Evolutionary conservation across 2,113 vertebrate species (phyloP).

Genomic region (Phodopus roborovskii): DNA sequence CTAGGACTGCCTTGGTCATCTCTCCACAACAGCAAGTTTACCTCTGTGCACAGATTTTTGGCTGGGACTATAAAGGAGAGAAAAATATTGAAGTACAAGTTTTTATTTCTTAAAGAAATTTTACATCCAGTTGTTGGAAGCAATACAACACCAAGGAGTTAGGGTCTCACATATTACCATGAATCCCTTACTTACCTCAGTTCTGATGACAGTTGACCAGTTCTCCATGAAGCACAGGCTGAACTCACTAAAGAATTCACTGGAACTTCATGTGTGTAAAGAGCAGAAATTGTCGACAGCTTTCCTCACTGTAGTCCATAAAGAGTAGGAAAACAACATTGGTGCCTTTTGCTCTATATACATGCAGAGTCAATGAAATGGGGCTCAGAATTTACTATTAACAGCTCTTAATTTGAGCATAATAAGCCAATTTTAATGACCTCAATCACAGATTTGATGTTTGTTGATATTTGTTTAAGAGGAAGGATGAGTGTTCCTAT

Average conservation of each 20-base stretch:
- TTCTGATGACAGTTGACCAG: not conserved
- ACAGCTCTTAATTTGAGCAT: not conserved
- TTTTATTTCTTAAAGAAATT: not conserved
- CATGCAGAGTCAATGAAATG: too few species aligned
- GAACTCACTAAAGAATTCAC: fast-evolving
- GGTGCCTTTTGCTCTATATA: fast-evolving
- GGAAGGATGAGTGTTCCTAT: not conserved
- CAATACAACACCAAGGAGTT: not conserved
- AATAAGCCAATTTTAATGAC: not conserved
- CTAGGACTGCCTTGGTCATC: fast-evolving
- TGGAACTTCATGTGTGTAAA: not conserved
- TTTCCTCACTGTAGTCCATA: not conserved
- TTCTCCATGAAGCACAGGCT: not conserved
- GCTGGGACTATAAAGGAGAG: fast-evolving
- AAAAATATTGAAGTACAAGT: not conserved
- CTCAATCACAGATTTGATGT: not conserved
- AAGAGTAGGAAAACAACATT: not conserved
- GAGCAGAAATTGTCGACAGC: not conserved
- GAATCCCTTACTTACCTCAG: not conserved
- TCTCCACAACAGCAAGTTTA: not conserved
- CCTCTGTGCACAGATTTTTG: not conserved
- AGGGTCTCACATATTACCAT: not conserved
- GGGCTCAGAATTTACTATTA: not conserved
- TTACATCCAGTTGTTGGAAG: not conserved
- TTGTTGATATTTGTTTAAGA: not conserved